Evolutionary conservation across 2,797 vertebrate genomes (phyloP), one percentile per base, ranked within the genome.

Genomic region (Schizopygopsis malacanthus): DNA sequence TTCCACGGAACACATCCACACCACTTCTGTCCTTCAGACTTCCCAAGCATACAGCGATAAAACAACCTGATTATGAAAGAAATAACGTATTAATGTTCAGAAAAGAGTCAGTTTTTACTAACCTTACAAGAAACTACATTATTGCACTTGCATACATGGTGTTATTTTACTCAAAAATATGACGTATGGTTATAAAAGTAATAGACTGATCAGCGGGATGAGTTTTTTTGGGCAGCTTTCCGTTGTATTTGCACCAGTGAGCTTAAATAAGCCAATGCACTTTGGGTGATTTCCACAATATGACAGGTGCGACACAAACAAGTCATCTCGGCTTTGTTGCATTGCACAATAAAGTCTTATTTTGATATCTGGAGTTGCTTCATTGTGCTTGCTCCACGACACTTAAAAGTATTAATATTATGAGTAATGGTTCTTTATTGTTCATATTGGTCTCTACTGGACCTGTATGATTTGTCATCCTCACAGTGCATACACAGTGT

Each of bases 1-100:
- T 71, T 92, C 97, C 98, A 99, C 0, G 96, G 97, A 39, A 99
- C 11, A 2, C 72, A 95, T 87, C 97, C 98, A 92, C 98, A 99
- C 97, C 97, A 99, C 79, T 87, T 95, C 88, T 96, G 96, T 52
- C 95, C 95, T 11, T 93, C 92, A 11, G 89, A 79, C 90, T 97
- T 98, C 84, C 96, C 96, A 71, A 89, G 78, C 82, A 92, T 18
- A 83, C 98, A 99, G 15, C 97, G 95, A 92, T 96, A 99, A 89
- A 95, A 96, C 88, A 99, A 92, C 87, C 98, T 99, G 89, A n/a
- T 54, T 8, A 12, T 76, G 25, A 65, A 22, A 78, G 0, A 69
- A 54, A 25, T 6, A 22, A 37, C 80, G 5, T 7, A 63, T 79
- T 28, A 45, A 45, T 13, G 33, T 12, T 12, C 0, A 54, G 28